Conservation (phyloP, 2,888 invertebrate species). For the Octonoba sinensis region DNA sequence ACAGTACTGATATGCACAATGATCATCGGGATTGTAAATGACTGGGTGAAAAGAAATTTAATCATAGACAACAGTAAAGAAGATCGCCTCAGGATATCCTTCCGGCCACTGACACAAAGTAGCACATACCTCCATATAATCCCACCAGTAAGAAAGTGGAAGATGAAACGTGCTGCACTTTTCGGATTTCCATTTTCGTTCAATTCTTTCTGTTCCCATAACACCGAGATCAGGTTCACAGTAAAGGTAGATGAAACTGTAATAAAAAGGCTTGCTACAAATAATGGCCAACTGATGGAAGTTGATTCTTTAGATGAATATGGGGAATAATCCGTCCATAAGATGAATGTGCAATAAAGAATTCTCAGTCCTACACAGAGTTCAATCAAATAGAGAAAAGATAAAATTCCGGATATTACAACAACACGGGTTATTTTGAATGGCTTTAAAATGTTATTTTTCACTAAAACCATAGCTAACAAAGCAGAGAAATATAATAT, state of each 20-base stretch:
- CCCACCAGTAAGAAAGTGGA: constrained; percentile 32
- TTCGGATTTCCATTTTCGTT: constrained; percentile 27
- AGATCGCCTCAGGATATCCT: constrained; percentile 16
- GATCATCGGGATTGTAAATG: constrained; percentile 44
- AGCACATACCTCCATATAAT: constrained; percentile 48
- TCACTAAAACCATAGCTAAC: no score
- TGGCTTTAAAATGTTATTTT: no score
- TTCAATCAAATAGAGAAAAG: constrained; percentile 42
- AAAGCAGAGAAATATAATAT: no score
- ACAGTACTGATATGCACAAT: constrained; percentile 29
- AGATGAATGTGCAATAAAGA: constrained; percentile 32
- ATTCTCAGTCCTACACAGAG: constrained; percentile 30
- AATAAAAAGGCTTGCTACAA: constrained; percentile 25
- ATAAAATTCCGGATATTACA: constrained; percentile 32
- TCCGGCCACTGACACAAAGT: constrained; percentile 26
- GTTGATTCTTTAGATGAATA: not conserved
- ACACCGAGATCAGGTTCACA: constrained; percentile 37
- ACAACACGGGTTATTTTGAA: constrained; percentile 32
- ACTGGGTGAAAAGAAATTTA: constrained; percentile 47
- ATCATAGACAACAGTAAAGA: constrained; percentile 29
- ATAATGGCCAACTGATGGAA: constrained; percentile 28
- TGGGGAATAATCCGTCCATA: constrained; percentile 22
- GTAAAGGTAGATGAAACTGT: constrained; percentile 9
- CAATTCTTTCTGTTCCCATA: constrained; percentile 57
- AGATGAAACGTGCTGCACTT: constrained; percentile 18